A percentile compares a stretch with the other conserved stretches of the same genome.
Evolutionary conservation across 2,888 invertebrate species (phyloP).

Genomic region (Leptarthrus brevirostris): DNA sequence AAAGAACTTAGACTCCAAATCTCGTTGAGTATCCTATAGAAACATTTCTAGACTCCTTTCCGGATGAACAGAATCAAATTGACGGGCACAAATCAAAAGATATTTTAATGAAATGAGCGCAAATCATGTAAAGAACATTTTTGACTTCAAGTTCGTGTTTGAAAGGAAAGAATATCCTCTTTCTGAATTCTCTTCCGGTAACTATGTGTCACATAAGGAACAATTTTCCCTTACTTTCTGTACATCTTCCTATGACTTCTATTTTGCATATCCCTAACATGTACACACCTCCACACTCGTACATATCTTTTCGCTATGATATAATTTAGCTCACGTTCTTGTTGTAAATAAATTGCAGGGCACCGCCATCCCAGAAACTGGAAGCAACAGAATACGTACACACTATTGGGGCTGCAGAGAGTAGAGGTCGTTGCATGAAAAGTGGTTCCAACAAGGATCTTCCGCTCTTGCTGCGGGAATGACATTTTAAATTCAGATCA

Average conservation of each 20-base stretch:
- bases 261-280: slow-evolving; percentile 21
- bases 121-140: too few relatives aligned
- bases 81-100: too few relatives aligned
- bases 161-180: background rate
- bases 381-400: slow-evolving; percentile 45
- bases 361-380: slow-evolving; percentile 2
- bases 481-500: slow-evolving; percentile 44
- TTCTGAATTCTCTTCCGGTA: slow-evolving; percentile 20
- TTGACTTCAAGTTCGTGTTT: too few relatives aligned
- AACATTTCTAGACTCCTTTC: too few relatives aligned
- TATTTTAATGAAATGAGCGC: too few relatives aligned
- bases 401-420: background rate
- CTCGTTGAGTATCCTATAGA: too few relatives aligned
- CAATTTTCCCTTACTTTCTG: slow-evolving; percentile 19
- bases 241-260: slow-evolving; percentile 19
- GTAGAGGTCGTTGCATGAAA: slow-evolving; percentile 36
- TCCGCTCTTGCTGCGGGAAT: slow-evolving; percentile 3
- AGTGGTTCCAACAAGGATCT: slow-evolving; percentile 28
- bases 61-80: too few relatives aligned
- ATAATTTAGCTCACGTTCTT: slow-evolving; percentile 45
- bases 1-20: too few relatives aligned
- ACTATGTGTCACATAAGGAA: slow-evolving; percentile 9
- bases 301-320: slow-evolving; percentile 27
- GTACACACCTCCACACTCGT: background rate
- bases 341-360: slow-evolving; percentile 46